Evolutionary conservation across 2,797 vertebrate species (phyloP), one percentile per base, ranked within the genome.

Genomic region (Craterocephalus amniculus): DNA sequence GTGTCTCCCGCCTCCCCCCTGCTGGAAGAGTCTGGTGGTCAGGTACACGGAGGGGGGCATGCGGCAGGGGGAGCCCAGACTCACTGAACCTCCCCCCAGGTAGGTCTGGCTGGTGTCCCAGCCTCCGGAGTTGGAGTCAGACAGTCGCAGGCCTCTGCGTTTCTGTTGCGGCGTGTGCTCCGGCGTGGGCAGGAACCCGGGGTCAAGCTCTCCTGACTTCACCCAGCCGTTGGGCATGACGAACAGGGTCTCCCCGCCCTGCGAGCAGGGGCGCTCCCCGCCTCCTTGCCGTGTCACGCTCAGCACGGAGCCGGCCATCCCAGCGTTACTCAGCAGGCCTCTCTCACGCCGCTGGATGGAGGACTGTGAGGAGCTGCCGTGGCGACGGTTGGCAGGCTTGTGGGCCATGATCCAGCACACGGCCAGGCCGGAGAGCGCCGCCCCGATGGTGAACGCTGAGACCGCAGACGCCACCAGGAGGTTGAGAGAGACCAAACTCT

Each of bases 161-260:
- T 98, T 97, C 78, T 98, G 97, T 91, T 97, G 93, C 0, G 97
- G 97, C 0, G 97, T 99, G 92, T 99, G 97, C 93, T 99, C 97
- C 0, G 97, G 97, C 0, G 97, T 99, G 58, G 97, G 97, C 61
- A 99, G 93, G 61, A 98, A 95, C 36, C 96, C 96, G 0, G 96
- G 95, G 89, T 98, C 97, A 18, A 99, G 92, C 85, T 97, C 96
- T 6, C 95, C 95, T 0, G 95, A 96, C 87, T 97, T 96, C 81
- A 95, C 94, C 97, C 97, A 99, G 49, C 97, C 96, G 0, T 98
- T 97, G 87, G 97, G 96, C 96, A 97, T 97, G 91, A 97, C 96
- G 0, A 97, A 95, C 70, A 97, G 88, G 4, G 97, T 95, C 61
- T 97, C 97, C 0, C 95, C 95, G 0, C 94, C 93, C 65, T 94